Evolutionary conservation across 2,797 vertebrate genomes (phyloP), one percentile per base, ranked within the genome.

Genomic region (Borostomias antarcticus): DNA sequence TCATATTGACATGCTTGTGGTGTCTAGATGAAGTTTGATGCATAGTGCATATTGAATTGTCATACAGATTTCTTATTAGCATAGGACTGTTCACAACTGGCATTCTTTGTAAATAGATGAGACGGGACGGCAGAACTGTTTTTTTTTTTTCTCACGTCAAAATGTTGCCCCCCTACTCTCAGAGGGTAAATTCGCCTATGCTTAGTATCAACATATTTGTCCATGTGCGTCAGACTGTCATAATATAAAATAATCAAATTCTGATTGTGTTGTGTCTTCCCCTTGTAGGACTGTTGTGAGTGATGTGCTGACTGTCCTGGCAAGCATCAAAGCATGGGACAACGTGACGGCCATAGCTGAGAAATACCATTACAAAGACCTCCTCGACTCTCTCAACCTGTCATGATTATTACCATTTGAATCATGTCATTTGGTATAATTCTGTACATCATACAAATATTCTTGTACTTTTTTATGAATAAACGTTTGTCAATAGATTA

Each of bases 261-360:
- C 66, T n/a, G n/a, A n/a, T n/a, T n/a, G 23, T 13, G n/a, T 33
- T 7, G 9, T 0, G 54, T 54, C 40, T 75, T 69, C 47, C 37
- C 17, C 28, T 35, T 15, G 21, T 62, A 91, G 92, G 67, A 69
- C 86, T 65, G 77, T 89, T 89, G 73, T 90, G 30, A 79, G 80
- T 71, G 92, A 94, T 76, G 76, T 95, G 67, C 81, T 96, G 68
- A 85, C 88, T 74, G 80, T 96, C 78, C 74, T 98, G 68, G 78
- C 93, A 76, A 89, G 78, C 79, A 85, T 97, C 70, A 90, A 92
- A 77, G 94, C 94, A 78, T 69, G 94, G 58, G 84, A 82, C 65
- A 80, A 89, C 13, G 92, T 93, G 37, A 85, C 92, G 79, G 79
- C 87, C 29, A 72, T 97, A 63, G 85, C 90, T 65, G 86, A 91